These are phyloP conservation scores for Otis tarda DNA, from an alignment of 2,113 vertebrate genomes.

Conservation along the genomic window DNA sequence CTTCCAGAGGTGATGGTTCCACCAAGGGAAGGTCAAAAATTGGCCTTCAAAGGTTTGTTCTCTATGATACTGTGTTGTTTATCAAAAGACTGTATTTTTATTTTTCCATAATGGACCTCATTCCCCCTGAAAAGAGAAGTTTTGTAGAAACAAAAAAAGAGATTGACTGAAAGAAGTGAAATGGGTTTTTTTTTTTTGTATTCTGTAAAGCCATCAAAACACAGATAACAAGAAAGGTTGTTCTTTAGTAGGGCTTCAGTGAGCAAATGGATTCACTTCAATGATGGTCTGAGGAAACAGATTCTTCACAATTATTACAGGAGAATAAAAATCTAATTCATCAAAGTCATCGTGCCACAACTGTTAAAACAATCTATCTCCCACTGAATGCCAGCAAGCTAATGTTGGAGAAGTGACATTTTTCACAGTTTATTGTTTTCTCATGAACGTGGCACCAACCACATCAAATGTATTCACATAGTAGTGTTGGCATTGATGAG, in stretches of 20 bases:
- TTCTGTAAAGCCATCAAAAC: not conserved
- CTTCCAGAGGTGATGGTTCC: not conserved
- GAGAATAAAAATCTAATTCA: slow-evolving; percentile 38
- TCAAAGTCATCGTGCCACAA: slow-evolving; percentile 52
- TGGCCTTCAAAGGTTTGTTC: not conserved
- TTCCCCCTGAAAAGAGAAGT: not conserved
- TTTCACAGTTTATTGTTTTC: slow-evolving; percentile 70
- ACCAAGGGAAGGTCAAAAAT: not conserved
- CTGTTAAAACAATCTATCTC: slow-evolving; percentile 66
- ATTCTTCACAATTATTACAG: slow-evolving; percentile 23
- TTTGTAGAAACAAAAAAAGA: not conserved
- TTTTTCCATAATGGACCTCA: not conserved
- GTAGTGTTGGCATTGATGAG: slow-evolving; percentile 29
- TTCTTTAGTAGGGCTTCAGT: not conserved
- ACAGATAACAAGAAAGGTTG: not conserved
- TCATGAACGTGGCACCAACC: slow-evolving; percentile 42
- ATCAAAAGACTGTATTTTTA: not conserved
- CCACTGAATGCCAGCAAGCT: slow-evolving; percentile 26
- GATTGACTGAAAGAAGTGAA: not conserved
- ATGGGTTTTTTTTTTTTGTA: not conserved
- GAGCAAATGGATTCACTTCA: slow-evolving; percentile 27
- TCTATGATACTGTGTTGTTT: not conserved
- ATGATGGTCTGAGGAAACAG: not conserved
- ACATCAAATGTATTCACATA: slow-evolving; percentile 40
- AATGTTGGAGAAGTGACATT: slow-evolving; percentile 69